A percentile compares a stretch with the other conserved stretches of the same genome.
Evolutionary conservation across 1,140 invertebrate genomes (phyloP).

Genomic region (Drosophila quadrilineata): DNA sequence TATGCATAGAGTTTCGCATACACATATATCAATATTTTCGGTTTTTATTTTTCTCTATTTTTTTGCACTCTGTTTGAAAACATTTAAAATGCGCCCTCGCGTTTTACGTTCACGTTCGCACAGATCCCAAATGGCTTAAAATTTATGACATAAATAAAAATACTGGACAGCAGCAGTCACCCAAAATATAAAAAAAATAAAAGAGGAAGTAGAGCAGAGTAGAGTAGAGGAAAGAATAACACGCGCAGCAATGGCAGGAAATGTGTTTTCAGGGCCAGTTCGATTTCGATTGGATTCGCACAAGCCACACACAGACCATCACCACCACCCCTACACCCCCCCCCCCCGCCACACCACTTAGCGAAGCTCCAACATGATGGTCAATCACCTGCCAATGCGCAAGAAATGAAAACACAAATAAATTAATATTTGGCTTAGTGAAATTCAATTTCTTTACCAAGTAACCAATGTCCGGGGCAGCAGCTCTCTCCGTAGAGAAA

Average conservation of each 20-base stretch:
- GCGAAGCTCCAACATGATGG: too few relatives aligned
- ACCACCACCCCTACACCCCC: constrained; percentile 14
- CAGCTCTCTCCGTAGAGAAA: neutral
- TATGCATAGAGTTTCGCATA: constrained; percentile 8
- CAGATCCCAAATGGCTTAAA: constrained; percentile 77
- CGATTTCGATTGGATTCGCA: constrained; percentile 60
- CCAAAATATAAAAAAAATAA: constrained; percentile 18
- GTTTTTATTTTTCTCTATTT: neutral
- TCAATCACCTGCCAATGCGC: constrained; percentile 64
- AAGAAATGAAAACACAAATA: constrained; percentile 78
- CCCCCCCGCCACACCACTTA: neutral
- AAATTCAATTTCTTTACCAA: constrained; percentile 75
- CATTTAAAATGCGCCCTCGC: constrained; percentile 30
- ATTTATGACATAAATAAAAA: constrained; percentile 79
- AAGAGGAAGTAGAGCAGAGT: neutral
- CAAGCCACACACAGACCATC: constrained; percentile 29
- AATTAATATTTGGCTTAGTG: constrained; percentile 79
- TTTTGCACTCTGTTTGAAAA: constrained; percentile 1
- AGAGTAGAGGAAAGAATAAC: constrained; percentile 3
- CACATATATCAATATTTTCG: constrained; percentile 6
- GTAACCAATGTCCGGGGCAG: constrained; percentile 46
- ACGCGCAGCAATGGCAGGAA: constrained; percentile 44
- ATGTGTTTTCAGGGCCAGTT: constrained; percentile 49
- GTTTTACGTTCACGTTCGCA: constrained; percentile 61
- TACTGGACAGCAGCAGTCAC: constrained; percentile 43